Conservation (phyloP, 1,140 invertebrate genomes). For the Cephus cinctus region DNA sequence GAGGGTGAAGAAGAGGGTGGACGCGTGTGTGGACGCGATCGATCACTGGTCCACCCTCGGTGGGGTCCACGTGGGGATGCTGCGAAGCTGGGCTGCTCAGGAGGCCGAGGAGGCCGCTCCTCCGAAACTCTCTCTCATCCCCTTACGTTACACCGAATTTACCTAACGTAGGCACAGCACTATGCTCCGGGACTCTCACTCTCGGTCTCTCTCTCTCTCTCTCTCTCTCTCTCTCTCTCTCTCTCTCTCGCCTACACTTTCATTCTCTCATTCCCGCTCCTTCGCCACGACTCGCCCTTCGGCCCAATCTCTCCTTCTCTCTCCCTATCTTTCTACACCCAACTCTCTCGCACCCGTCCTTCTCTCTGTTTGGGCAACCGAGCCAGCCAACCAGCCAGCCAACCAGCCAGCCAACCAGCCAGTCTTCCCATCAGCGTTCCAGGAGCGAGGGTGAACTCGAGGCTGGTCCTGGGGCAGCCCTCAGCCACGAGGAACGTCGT, state of each 20-base stretch:
- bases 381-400: too few relatives aligned
- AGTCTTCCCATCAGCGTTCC: too few relatives aligned
- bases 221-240: neutral
- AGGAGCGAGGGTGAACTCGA: too few relatives aligned
- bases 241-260: constrained; percentile 6
- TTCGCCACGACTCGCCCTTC: constrained; percentile 1
- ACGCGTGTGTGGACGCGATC: constrained; percentile 40
- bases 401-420: too few relatives aligned
- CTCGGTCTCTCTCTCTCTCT: constrained; percentile 8
- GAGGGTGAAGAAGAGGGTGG: constrained; percentile 24
- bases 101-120: too few relatives aligned
- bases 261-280: neutral
- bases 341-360: constrained; percentile 1
- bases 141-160: constrained; percentile 9
- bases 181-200: neutral
- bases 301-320: constrained; percentile 3
- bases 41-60: constrained; percentile 39
- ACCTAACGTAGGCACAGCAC: constrained; percentile 7
- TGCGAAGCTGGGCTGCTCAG: too few relatives aligned
- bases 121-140: constrained; percentile 4
- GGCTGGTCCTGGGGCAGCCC: too few relatives aligned
- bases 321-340: constrained; percentile 18
- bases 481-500: constrained; percentile 7
- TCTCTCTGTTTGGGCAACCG: too few relatives aligned
- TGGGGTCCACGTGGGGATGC: constrained; percentile 28